These are phyloP conservation scores for Imbricaverruca yamaguchii DNA, from an alignment of 2,888 invertebrate genomes.

Conservation along the genomic window DNA sequence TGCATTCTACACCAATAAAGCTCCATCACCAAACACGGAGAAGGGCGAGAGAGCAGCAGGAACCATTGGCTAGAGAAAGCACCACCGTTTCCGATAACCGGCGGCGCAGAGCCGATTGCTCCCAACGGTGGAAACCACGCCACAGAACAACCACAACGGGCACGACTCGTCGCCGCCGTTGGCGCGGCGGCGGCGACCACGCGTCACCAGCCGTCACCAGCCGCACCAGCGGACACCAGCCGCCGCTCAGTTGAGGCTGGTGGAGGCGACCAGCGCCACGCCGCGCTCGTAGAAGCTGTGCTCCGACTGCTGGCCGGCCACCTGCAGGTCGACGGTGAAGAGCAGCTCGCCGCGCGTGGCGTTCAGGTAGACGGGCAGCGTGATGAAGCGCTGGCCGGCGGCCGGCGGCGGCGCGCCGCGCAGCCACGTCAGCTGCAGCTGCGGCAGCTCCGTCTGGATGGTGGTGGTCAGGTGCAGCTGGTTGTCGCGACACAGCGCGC, in stretches of 20 bases:
- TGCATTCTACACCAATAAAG: too few species aligned
- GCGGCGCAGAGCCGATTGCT: too few species aligned
- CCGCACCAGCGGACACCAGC: too few species aligned
- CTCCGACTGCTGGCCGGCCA: constrained; percentile 80
- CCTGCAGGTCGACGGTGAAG: constrained; percentile 89
- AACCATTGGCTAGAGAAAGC: too few species aligned
- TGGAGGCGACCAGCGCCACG: constrained; percentile 91
- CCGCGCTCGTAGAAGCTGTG: constrained; percentile 98
- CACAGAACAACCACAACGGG: too few species aligned
- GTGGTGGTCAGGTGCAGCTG: constrained; percentile 83
- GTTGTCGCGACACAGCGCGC: constrained; percentile 87
- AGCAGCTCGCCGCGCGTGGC: constrained; percentile 88
- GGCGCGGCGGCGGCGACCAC: too few species aligned
- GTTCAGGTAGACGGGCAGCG: constrained; percentile 94
- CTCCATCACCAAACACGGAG: too few species aligned
- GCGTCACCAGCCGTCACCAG: too few species aligned
- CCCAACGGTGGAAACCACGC: too few species aligned
- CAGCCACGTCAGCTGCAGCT: constrained; percentile 83
- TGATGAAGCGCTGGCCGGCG: constrained; percentile 56
- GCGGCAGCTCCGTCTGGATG: constrained; percentile 87
- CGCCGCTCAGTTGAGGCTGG: constrained; percentile 60
- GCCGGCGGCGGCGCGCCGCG: constrained; percentile 47
- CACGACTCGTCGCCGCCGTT: too few species aligned
- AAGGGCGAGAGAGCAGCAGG: too few species aligned
- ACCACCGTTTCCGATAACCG: too few species aligned